phyloP scores from a whole-genome alignment of 2,888 invertebrate species.

The Mythimna loreyi region DNA sequence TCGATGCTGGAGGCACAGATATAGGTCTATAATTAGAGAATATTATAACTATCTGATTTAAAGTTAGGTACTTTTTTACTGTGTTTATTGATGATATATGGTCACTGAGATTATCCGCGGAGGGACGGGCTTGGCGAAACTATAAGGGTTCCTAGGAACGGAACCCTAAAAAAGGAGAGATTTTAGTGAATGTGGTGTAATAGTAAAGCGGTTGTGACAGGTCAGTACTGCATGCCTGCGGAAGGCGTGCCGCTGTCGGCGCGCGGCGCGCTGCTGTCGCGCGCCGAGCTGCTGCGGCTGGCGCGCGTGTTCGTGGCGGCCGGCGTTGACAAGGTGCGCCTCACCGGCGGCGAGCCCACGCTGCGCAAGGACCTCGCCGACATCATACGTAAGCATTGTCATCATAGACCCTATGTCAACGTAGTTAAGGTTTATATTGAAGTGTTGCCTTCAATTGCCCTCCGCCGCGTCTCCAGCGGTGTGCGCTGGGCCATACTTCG shows the following conservation, averaged over 20 bases:
- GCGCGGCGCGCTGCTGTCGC: conserved; percentile 92
- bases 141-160: too few species aligned
- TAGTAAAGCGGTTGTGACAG: conserved; percentile 41
- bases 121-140: too few species aligned
- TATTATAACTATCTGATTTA: too few species aligned
- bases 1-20: too few species aligned
- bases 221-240: conserved; percentile 97
- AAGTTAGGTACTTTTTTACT: too few species aligned
- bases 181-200: not conserved
- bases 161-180: not conserved
- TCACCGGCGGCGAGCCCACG: conserved; percentile 99
- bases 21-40: too few species aligned
- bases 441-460: too few species aligned
- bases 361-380: conserved; percentile 96
- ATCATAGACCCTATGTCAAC: not conserved
- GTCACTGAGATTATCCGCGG: too few species aligned
- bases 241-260: conserved; percentile 97
- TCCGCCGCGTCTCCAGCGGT: too few species aligned
- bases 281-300: conserved; percentile 95
- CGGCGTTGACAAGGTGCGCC: conserved; percentile 97
- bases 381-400: conserved; percentile 34
- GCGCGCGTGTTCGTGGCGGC: conserved; percentile 96
- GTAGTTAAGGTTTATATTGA: too few species aligned
- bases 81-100: too few species aligned
- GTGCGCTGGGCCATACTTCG: too few species aligned